A percentile compares a stretch with the other conserved stretches of the same genome.
phyloP scores from a whole-genome alignment of 1,140 invertebrate species.

The Leptopilina clavipes region DNA sequence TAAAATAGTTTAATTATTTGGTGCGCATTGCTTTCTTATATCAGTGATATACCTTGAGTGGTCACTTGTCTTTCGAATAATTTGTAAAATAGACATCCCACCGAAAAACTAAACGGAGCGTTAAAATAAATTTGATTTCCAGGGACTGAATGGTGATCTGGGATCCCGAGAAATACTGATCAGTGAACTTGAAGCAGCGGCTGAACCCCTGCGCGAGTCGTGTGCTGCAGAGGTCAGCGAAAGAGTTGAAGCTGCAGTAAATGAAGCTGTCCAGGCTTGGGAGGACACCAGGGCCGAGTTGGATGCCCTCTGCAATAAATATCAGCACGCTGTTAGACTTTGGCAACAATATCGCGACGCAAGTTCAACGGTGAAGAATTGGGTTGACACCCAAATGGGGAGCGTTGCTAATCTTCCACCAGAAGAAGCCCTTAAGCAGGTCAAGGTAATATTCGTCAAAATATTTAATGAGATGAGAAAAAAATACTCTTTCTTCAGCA shows the following conservation, averaged over 20 bases:
- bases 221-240: conserved; percentile 82
- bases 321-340: conserved; percentile 83
- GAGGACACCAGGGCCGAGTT: conserved; percentile 84
- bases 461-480: no score
- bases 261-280: conserved; percentile 85
- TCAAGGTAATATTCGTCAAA: conserved; percentile 77
- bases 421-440: conserved; percentile 77
- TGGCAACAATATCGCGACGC: conserved; percentile 86
- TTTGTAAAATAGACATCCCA: no score
- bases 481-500: no score
- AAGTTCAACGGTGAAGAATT: conserved; percentile 82
- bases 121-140: conserved; percentile 52
- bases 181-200: conserved; percentile 80
- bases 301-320: conserved; percentile 82
- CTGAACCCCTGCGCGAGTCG: conserved; percentile 81
- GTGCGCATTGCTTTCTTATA: no score
- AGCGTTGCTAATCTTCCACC: conserved; percentile 78
- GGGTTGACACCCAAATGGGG: conserved; percentile 83
- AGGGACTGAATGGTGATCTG: conserved; percentile 80
- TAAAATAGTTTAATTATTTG: no score
- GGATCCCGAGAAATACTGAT: conserved; percentile 81
- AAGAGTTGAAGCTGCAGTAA: conserved; percentile 81
- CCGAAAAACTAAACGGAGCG: no score
- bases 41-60: no score
- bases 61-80: no score